Conservation (phyloP, 2,888 invertebrate genomes). For the Parapristionchus giblindavisi region DNA sequence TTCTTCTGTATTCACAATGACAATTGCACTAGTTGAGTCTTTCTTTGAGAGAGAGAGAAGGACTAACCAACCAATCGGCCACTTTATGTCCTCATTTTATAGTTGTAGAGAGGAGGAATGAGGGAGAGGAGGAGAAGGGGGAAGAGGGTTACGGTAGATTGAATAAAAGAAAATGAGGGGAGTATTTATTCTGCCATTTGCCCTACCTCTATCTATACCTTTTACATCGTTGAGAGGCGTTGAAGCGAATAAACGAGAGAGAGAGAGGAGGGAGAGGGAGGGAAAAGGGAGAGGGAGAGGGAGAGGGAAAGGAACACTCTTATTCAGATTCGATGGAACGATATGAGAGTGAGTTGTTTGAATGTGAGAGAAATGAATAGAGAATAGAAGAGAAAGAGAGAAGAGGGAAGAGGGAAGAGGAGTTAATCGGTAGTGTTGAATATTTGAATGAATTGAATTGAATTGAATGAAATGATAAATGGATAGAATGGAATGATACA, state of each 20-base stretch:
- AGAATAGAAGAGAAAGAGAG: constrained; percentile 5
- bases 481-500: background rate
- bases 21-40: constrained; percentile 3
- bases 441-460: constrained; percentile 4
- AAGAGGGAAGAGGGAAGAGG: constrained; percentile 11
- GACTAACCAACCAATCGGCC: constrained; percentile 19
- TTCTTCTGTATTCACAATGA: background rate
- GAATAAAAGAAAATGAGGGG: background rate
- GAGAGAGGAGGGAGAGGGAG: constrained; percentile 11
- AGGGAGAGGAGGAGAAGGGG: background rate
- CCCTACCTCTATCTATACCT: too few species aligned
- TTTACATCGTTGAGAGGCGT: too few species aligned
- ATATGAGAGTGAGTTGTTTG: constrained; percentile 10
- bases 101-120: constrained; percentile 13
- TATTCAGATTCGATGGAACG: constrained; percentile 23
- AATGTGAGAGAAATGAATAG: background rate
- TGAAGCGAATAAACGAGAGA: too few species aligned
- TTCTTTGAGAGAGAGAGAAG: background rate
- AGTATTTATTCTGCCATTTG: too few species aligned
- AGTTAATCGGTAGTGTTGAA: background rate
- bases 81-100: constrained; percentile 34
- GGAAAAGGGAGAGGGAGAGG: background rate
- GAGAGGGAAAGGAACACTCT: background rate
- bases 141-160: constrained; percentile 23
- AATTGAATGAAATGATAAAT: background rate